Evolutionary conservation across 2,113 vertebrate genomes (phyloP).

Genomic region (Hyla sarda): DNA sequence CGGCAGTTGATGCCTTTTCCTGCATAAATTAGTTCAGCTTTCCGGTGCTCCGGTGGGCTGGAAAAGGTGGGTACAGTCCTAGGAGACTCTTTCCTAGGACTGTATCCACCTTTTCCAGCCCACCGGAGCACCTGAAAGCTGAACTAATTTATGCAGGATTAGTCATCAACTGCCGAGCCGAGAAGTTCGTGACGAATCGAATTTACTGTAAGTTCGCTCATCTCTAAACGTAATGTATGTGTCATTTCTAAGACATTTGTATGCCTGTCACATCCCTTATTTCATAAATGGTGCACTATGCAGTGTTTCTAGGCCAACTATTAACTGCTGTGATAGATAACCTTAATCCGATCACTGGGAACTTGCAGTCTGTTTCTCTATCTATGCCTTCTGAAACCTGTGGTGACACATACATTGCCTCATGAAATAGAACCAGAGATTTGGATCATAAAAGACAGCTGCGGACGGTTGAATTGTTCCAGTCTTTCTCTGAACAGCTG

Average conservation of each 20-base stretch:
- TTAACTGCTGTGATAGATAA: neutral
- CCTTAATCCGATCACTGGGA: neutral
- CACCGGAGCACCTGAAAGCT: too few relatives aligned
- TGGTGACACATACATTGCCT: neutral
- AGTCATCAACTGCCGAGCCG: too few relatives aligned
- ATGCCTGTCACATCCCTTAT: neutral
- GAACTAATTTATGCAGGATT: too few relatives aligned
- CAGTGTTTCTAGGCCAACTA: neutral
- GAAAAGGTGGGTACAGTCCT: too few relatives aligned
- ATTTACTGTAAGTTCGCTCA: too few relatives aligned
- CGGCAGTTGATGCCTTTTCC: too few relatives aligned
- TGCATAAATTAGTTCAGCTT: too few relatives aligned
- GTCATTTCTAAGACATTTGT: neutral
- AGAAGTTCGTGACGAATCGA: too few relatives aligned
- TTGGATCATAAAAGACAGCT: neutral
- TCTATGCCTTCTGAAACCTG: neutral
- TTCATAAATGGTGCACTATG: neutral
- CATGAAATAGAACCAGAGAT: neutral
- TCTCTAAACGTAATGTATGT: too few relatives aligned
- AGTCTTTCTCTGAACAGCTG: neutral
- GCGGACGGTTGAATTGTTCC: neutral
- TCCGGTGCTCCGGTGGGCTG: too few relatives aligned
- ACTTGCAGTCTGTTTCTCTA: neutral
- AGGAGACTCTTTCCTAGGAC: too few relatives aligned
- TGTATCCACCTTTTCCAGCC: too few relatives aligned